Evolutionary conservation across 2,888 invertebrate species (phyloP), one percentile per base, ranked within the genome.

Genomic region (Uropetala carovei): DNA sequence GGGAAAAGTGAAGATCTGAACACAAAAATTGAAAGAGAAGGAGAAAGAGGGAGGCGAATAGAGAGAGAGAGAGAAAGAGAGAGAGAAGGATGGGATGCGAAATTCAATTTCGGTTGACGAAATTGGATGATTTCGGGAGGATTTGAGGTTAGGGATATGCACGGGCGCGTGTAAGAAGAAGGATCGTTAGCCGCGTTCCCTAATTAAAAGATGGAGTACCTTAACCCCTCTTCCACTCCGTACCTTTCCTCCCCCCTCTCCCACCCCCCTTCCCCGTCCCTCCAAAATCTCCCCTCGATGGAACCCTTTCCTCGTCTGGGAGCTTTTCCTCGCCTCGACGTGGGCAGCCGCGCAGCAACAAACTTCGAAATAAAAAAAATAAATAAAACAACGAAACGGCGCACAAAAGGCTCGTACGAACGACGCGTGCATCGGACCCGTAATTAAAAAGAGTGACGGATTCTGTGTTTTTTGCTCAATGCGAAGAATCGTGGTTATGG

Each of bases 381-480:
- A 43, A n/a, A 43, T 43, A 43, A 43, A 43, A 60, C 13, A 18
- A 18, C 60, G 60, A 18, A 75, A 27, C 22, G 27, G 22, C 75
- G 75, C 27, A 27, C 75, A 75, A 75, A 75, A 27, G 27, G 75
- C 4, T 27, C 22, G 11, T 64, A 16, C 14, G 64, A 7, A 27
- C 75, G 22, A 75, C 75, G 75, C 27, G 27, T 75, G 75, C 75
- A 27, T 13, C 22, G 22, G 27, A 22, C 75, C 75, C 75, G 27
- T 75, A 75, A 75, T 75, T 75, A 75, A 75, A 75, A 75, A 27
- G 75, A 75, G 75, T 75, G 75, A 75, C 75, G 75, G 22, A 13
- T 75, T 13, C 75, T 7, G 22, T 11, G 11, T 59, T 14, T 60
- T 14, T 75, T 75, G 22, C 27, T 75, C 18, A 75, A 13, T 27